A percentile compares a stretch with the other conserved stretches of the same genome.
Conservation (phyloP, 2,888 invertebrate species). For the Drosophila kuntzei region DNA sequence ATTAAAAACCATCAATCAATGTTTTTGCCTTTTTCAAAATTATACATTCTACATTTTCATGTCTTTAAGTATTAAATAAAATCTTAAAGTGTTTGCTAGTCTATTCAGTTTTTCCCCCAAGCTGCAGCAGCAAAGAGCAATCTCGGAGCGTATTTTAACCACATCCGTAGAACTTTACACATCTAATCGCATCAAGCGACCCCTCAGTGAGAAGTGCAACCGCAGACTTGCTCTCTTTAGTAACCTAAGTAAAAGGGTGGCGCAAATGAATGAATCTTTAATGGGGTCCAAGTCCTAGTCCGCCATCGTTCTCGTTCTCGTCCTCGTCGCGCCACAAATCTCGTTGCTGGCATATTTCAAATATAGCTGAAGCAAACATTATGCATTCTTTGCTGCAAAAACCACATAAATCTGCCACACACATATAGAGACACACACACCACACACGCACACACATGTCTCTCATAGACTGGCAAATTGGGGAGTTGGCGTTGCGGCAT, state of each 20-base stretch:
- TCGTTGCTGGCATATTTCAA: conserved; percentile 66
- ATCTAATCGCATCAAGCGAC: conserved; percentile 48
- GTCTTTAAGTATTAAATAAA: conserved; percentile 11
- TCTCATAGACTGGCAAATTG: conserved; percentile 54
- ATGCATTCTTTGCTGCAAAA: conserved; percentile 79
- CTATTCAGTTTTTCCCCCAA: neutral
- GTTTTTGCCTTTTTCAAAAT: conserved; percentile 1
- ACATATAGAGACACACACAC: conserved; percentile 34
- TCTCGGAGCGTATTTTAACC: conserved; percentile 41
- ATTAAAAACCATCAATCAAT: conserved; percentile 72
- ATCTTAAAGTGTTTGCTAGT: conserved; percentile 20
- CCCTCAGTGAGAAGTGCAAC: conserved; percentile 55
- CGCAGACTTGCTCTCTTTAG: conserved; percentile 44
- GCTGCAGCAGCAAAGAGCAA: conserved; percentile 11
- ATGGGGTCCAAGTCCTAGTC: conserved; percentile 56
- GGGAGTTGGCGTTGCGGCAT: conserved; percentile 63
- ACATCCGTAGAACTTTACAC: conserved; percentile 66
- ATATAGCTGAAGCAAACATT: conserved; percentile 70
- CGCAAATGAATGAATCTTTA: conserved; percentile 74
- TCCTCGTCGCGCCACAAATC: conserved; percentile 67
- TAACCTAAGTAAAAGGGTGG: conserved; percentile 44
- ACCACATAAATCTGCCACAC: conserved; percentile 78
- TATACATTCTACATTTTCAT: neutral
- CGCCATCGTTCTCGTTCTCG: conserved; percentile 4
- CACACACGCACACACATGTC: conserved; percentile 11